These are phyloP conservation scores for Laterallus jamaicensis DNA, from an alignment of 2,113 vertebrate genomes.

Conservation along the genomic window DNA sequence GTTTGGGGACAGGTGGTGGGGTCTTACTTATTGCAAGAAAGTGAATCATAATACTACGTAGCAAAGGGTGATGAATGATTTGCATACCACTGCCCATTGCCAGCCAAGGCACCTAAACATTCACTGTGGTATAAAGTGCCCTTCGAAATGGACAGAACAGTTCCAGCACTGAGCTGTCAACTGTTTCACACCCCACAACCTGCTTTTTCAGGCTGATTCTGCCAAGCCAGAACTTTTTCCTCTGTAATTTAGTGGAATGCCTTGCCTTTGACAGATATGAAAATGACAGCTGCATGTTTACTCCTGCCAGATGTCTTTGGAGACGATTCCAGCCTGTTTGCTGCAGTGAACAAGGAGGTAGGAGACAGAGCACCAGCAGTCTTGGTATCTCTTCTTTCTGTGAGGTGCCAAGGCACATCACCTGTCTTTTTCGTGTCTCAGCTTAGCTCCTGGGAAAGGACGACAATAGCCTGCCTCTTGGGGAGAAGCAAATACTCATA, in stretches of 20 bases:
- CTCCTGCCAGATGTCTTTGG: slow-evolving; percentile 74
- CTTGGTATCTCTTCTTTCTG: not conserved
- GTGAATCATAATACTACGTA: accelerated
- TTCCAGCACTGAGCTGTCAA: not conserved
- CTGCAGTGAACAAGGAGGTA: slow-evolving; percentile 69
- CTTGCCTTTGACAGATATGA: slow-evolving; percentile 73
- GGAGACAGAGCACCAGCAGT: not conserved
- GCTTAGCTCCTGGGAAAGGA: not conserved
- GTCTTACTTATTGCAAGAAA: not conserved
- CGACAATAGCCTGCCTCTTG: not conserved
- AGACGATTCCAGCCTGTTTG: slow-evolving; percentile 71
- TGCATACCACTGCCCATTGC: not conserved
- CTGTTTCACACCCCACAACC: not conserved
- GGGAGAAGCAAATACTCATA: not conserved
- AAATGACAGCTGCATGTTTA: slow-evolving; percentile 73
- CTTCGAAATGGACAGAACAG: not conserved
- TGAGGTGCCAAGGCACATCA: not conserved
- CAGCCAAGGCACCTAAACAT: not conserved
- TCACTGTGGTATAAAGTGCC: not conserved
- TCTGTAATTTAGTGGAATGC: not conserved
- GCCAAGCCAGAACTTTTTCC: not conserved
- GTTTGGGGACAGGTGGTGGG: not conserved
- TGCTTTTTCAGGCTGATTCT: not conserved
- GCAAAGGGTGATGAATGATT: not conserved
- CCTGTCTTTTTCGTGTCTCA: not conserved